Percentiles rank a stretch among this genome's conserved stretches.
Evolutionary conservation across 2,113 vertebrate genomes (phyloP).

Genomic region (Gymnogyps californianus): DNA sequence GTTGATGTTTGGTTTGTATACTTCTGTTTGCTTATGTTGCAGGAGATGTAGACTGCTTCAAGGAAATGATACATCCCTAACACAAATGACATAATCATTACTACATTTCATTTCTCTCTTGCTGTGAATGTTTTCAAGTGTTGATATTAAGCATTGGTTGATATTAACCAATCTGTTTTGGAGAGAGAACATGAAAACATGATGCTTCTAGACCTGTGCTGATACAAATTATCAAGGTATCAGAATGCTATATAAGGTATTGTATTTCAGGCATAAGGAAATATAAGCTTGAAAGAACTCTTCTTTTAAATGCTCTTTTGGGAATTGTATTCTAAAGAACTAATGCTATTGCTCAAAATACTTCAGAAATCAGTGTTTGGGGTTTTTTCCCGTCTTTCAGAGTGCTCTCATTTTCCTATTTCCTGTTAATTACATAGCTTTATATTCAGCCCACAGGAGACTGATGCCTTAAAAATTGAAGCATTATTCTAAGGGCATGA

Average conservation of each 20-base stretch:
- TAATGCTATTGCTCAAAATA: not conserved
- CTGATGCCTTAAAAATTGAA: not conserved
- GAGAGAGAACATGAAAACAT: not conserved
- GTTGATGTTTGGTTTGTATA: not conserved
- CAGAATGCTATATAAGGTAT: not conserved
- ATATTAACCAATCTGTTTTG: not conserved
- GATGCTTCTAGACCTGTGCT: not conserved
- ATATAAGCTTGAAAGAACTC: not conserved
- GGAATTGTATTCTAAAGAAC: not conserved
- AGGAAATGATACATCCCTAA: not conserved
- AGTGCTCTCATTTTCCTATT: not conserved
- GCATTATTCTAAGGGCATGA: not conserved
- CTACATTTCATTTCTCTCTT: not conserved
- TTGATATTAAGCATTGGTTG: not conserved
- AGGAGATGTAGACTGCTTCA: not conserved
- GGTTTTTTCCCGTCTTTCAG: accelerated
- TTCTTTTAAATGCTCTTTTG: not conserved
- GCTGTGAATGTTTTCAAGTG: not conserved
- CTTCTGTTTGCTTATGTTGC: not conserved
- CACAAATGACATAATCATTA: not conserved
- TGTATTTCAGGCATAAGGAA: not conserved
- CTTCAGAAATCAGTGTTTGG: not conserved
- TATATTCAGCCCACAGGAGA: not conserved
- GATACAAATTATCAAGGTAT: not conserved
- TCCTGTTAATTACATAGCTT: not conserved